Conservation (phyloP, 2,797 vertebrate genomes). For the Dermochelys coriacea region DNA sequence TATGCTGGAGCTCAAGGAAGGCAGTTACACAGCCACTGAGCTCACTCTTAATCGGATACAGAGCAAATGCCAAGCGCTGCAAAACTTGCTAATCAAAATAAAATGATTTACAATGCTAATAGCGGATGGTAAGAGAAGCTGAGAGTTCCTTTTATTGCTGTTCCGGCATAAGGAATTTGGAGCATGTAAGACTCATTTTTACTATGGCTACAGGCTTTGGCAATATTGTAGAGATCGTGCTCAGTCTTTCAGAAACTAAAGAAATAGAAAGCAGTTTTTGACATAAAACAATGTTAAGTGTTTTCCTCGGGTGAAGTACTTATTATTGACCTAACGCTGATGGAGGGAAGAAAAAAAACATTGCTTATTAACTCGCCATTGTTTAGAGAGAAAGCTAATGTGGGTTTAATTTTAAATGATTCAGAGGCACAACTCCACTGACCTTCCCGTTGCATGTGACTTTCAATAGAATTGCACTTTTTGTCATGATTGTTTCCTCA, state of each 20-base stretch:
- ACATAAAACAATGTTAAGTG: neutral
- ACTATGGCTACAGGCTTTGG: neutral
- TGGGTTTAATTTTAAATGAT: conserved; percentile 15
- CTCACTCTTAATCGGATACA: conserved; percentile 1
- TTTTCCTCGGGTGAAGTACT: neutral
- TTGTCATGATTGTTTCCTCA: neutral
- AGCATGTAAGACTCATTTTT: conserved; percentile 19
- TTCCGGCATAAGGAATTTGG: conserved; percentile 12
- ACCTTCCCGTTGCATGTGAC: conserved; percentile 23
- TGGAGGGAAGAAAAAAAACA: neutral
- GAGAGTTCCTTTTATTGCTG: conserved; percentile 33
- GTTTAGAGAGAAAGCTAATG: neutral
- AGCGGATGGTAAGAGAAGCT: conserved; percentile 13
- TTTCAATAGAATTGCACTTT: conserved; percentile 21
- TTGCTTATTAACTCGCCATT: neutral
- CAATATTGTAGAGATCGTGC: neutral
- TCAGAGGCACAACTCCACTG: neutral
- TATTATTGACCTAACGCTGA: neutral
- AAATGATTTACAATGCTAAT: conserved; percentile 36
- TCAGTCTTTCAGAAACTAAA: conserved; percentile 1
- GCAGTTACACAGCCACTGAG: conserved; percentile 18
- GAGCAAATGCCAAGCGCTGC: conserved; percentile 29
- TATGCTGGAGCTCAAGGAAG: neutral
- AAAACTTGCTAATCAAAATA: conserved; percentile 40
- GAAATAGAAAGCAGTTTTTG: neutral